Base-by-base conservation (phyloP, 2,888 invertebrate species). In the Lampropteryx suffumata region DNA sequence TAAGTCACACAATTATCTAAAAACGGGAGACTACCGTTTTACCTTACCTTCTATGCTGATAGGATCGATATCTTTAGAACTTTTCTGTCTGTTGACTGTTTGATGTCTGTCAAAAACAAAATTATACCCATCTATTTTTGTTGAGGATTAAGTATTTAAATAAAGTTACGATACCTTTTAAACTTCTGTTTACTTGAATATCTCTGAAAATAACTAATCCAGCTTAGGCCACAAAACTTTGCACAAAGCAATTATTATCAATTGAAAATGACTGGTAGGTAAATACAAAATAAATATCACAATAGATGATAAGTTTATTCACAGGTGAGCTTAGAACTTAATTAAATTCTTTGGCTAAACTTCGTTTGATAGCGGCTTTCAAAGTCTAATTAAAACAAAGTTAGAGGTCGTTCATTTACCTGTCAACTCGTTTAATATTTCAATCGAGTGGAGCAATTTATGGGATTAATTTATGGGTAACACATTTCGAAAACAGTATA, bases 351-450 rank as follows among this genome's bases (percentile, higher is more conserved):
- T 64, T 49, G 42, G 53, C 33, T 58, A 50, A 54, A 52, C 50
- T 56, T 55, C 29, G 48, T 44, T 45, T 51, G 55, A 46, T 55
- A 52, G 58, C 41, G 52, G 50, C 55, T 61, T 62, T 62, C 48
- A 46, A 57, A 62, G 11, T 43, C 44, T 53, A 58, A 67, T 65
- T 67, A 62, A 62, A 67, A 63, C 59, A 60, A 63, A 67, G 58
- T 62, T 65, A 47, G 39, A 45, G 44, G 41, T 58, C 57, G 55
- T 58, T 62, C 55, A 49, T 57, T 55, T 47, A 58, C 48, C 47
- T 55, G 51, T 55, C 56, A 50, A 52, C 54, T 37, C 41, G 36
- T 32, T 24, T 35, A 51, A 45, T 42, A 51, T 41, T 46, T 51
- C 36, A 50, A 32, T 49, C 14, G 17, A 24, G 27, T 30, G 27